A percentile compares a stretch with the other conserved stretches of the same genome.
phyloP scores from a whole-genome alignment of 2,113 vertebrate species.

The pig (Sus scrofa) region DNA sequence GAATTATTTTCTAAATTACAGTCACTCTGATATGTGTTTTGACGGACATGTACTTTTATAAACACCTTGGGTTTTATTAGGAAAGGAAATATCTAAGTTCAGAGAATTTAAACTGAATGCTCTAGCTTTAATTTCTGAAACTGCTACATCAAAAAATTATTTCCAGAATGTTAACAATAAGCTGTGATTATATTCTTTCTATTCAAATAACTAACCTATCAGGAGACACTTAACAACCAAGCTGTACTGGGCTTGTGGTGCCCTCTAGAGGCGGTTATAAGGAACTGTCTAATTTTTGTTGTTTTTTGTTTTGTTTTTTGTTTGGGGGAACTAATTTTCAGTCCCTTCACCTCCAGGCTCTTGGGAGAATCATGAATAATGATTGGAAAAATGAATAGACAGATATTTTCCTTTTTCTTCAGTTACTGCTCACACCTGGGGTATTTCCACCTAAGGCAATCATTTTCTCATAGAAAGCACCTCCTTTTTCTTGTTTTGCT shows the following conservation, averaged over 20 bases:
- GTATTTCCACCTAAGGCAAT: background rate
- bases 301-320: too few relatives aligned
- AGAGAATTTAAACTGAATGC: background rate
- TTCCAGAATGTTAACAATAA: background rate
- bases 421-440: background rate
- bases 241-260: background rate
- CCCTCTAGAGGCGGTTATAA: background rate
- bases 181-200: background rate
- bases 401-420: background rate
- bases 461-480: background rate
- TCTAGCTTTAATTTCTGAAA: background rate
- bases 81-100: background rate
- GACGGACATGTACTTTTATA: background rate
- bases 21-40: background rate
- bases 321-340: background rate
- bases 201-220: rapidly evolving
- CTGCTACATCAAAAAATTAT: background rate
- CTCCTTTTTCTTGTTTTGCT: background rate
- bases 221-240: background rate
- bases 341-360: background rate
- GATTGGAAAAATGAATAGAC: background rate
- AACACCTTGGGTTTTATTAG: background rate
- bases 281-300: background rate
- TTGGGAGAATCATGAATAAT: background rate
- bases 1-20: background rate